These are phyloP conservation scores for Sesamia inferens DNA, from an alignment of 2,888 invertebrate genomes.

Conservation along the genomic window DNA sequence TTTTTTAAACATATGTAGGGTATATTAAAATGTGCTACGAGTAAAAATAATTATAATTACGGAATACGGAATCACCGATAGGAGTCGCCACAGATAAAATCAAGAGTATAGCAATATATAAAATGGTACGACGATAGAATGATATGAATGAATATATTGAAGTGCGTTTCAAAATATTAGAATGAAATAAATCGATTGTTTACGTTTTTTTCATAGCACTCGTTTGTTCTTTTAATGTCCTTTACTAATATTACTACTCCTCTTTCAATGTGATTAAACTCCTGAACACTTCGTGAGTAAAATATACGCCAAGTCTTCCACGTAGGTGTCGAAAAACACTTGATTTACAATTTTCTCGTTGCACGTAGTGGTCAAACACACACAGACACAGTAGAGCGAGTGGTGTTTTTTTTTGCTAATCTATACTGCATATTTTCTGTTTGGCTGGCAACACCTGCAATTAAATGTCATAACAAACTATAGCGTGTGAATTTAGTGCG, in stretches of 20 bases:
- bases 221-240: constrained; percentile 4
- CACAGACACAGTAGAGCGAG: not conserved
- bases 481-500: constrained; percentile 36
- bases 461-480: constrained; percentile 66
- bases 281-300: constrained; percentile 4
- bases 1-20: constrained; percentile 43
- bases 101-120: no score
- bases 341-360: not conserved
- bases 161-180: constrained; percentile 28
- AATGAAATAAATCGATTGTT: constrained; percentile 40
- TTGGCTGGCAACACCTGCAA: constrained; percentile 11
- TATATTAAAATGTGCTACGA: constrained; percentile 38
- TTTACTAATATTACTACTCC: not conserved
- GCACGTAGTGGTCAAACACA: constrained; percentile 20
- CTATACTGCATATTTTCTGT: not conserved
- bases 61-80: constrained; percentile 45
- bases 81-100: constrained; percentile 45
- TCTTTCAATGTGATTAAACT: constrained; percentile 20
- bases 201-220: constrained; percentile 49
- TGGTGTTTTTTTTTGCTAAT: constrained; percentile 1
- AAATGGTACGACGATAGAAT: constrained; percentile 15
- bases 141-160: constrained; percentile 37
- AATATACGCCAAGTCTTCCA: not conserved
- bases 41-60: constrained; percentile 51
- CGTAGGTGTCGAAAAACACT: not conserved